Percentiles rank a stretch among this genome's conserved stretches.
Conservation (phyloP, 2,797 vertebrate genomes). For the Hafferia zeledoni region DNA sequence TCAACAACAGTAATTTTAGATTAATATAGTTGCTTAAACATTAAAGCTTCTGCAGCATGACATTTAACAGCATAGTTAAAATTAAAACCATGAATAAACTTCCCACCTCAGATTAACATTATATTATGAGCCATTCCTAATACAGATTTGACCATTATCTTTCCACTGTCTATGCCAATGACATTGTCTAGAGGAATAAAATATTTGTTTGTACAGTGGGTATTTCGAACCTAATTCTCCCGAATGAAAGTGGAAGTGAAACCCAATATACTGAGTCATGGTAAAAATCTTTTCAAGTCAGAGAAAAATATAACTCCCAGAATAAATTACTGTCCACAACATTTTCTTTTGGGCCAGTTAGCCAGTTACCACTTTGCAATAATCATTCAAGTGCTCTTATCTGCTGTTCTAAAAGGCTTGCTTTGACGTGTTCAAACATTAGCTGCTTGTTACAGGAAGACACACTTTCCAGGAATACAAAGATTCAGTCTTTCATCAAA, state of each 20-base stretch:
- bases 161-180: not conserved
- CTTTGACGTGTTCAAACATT: constrained; percentile 52
- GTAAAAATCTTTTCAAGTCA: constrained; percentile 9
- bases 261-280: constrained; percentile 7
- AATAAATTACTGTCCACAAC: constrained; percentile 6
- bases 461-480: constrained; percentile 54
- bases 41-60: not conserved
- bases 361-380: not conserved
- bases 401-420: constrained; percentile 50
- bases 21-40: constrained; percentile 11
- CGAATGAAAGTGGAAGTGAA: not conserved
- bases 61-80: not conserved
- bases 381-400: constrained; percentile 58
- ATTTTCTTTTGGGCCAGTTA: constrained; percentile 40
- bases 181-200: not conserved
- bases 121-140: not conserved
- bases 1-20: constrained; percentile 27
- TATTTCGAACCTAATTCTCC: not conserved
- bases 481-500: constrained; percentile 54
- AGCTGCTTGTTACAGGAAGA: constrained; percentile 49
- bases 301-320: constrained; percentile 8
- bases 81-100: constrained; percentile 41
- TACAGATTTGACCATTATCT: not conserved
- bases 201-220: not conserved
- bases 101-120: not conserved